phyloP scores from a whole-genome alignment of 1,140 invertebrate species.

The Melitaea cinxia region DNA sequence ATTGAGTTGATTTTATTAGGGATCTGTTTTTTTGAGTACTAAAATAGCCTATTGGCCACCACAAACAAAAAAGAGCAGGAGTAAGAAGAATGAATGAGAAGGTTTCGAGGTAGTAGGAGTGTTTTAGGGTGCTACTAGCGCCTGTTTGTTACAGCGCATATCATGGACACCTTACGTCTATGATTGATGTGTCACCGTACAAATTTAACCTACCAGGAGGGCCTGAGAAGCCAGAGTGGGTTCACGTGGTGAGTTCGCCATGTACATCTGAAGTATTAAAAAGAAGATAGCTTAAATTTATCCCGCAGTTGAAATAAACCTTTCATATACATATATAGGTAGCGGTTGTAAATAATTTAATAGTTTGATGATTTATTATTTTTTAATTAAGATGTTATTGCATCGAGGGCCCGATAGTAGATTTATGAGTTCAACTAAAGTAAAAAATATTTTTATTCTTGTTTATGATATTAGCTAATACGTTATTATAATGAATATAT shows the following conservation, averaged over 20 bases:
- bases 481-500: slow-evolving; percentile 38
- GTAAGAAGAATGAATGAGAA: slow-evolving; percentile 18
- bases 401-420: too few species aligned
- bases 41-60: background rate
- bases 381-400: too few species aligned
- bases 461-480: slow-evolving; percentile 28
- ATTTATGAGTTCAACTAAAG: too few species aligned
- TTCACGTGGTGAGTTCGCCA: slow-evolving; percentile 92
- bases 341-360: background rate
- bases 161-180: slow-evolving; percentile 97
- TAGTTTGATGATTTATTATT: too few species aligned
- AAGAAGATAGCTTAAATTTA: background rate
- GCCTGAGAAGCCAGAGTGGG: slow-evolving; percentile 92
- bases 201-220: slow-evolving; percentile 95
- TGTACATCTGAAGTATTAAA: slow-evolving; percentile 39
- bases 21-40: background rate
- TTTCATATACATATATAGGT: background rate
- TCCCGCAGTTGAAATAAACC: background rate
- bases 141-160: slow-evolving; percentile 94
- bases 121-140: slow-evolving; percentile 76
- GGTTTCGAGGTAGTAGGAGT: slow-evolving; percentile 21
- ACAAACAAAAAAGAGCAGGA: background rate
- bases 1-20: too few species aligned
- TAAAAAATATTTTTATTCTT: background rate
- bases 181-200: slow-evolving; percentile 98